Evolutionary conservation across 2,113 vertebrate genomes (phyloP).

Genomic region (Lonchura striata): DNA sequence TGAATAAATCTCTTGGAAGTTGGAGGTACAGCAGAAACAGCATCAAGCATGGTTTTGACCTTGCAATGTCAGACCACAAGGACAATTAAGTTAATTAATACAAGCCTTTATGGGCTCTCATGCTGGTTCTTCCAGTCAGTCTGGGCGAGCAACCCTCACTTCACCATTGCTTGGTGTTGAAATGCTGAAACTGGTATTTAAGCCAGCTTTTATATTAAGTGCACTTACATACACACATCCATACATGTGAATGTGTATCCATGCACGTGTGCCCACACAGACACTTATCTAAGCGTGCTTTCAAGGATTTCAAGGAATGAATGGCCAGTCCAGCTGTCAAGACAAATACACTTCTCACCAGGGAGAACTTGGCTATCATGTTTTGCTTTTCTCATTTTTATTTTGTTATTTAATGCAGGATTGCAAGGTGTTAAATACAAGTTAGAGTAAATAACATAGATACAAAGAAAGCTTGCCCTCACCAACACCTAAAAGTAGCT

Average conservation of each 20-base stretch:
- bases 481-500: background rate
- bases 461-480: background rate
- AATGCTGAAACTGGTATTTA: background rate
- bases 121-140: background rate
- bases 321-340: background rate
- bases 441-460: background rate
- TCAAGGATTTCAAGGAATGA: background rate
- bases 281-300: background rate
- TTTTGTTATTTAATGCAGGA: background rate
- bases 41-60: background rate
- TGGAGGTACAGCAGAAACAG: background rate
- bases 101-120: background rate
- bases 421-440: background rate
- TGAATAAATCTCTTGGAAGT: background rate
- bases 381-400: background rate
- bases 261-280: fast-evolving
- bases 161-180: background rate
- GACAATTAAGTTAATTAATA: conserved; percentile 27
- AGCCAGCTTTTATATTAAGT: background rate
- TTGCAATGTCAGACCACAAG: background rate
- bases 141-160: background rate
- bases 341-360: background rate
- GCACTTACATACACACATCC: background rate
- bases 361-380: background rate
- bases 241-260: background rate